Percentiles rank a stretch among this genome's conserved stretches.
phyloP scores from a whole-genome alignment of 1,140 invertebrate genomes.

The Caenorhabditis remanei region DNA sequence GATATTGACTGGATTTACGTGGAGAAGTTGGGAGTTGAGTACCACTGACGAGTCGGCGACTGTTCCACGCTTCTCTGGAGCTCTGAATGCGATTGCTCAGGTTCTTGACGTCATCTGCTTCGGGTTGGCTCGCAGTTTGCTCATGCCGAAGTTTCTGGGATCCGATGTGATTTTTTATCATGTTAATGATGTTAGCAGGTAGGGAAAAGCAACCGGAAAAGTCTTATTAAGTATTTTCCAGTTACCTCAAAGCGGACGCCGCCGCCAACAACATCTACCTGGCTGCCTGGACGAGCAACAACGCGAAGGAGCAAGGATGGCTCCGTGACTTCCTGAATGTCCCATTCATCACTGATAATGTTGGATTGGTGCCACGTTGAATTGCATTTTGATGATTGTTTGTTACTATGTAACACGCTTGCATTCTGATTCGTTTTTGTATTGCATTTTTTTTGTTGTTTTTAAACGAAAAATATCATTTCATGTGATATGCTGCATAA shows the following conservation, averaged over 20 bases:
- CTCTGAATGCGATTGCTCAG: slow-evolving; percentile 17
- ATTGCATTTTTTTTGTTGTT: no score
- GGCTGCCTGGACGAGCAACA: slow-evolving; percentile 38
- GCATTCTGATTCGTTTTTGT: no score
- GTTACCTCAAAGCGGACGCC: slow-evolving; percentile 9
- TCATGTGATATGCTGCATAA: no score
- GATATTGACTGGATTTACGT: slow-evolving; percentile 46
- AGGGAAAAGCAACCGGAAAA: neutral
- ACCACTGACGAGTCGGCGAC: slow-evolving; percentile 21
- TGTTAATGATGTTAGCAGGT: slow-evolving; percentile 46
- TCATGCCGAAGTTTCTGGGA: slow-evolving; percentile 30
- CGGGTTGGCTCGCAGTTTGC: neutral
- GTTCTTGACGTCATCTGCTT: neutral
- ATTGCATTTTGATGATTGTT: no score
- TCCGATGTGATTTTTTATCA: slow-evolving; percentile 36
- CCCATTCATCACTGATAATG: slow-evolving; percentile 29
- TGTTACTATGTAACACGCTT: no score
- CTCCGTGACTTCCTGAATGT: slow-evolving; percentile 18
- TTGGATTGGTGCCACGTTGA: neutral
- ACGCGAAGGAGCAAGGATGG: neutral
- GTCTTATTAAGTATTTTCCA: neutral
- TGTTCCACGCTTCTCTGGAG: slow-evolving; percentile 11
- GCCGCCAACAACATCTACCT: slow-evolving; percentile 42
- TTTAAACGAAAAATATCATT: no score
- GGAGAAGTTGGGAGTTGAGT: slow-evolving; percentile 26